Conservation (phyloP, 2,888 invertebrate species). For the Agonopterix subpropinquella region DNA sequence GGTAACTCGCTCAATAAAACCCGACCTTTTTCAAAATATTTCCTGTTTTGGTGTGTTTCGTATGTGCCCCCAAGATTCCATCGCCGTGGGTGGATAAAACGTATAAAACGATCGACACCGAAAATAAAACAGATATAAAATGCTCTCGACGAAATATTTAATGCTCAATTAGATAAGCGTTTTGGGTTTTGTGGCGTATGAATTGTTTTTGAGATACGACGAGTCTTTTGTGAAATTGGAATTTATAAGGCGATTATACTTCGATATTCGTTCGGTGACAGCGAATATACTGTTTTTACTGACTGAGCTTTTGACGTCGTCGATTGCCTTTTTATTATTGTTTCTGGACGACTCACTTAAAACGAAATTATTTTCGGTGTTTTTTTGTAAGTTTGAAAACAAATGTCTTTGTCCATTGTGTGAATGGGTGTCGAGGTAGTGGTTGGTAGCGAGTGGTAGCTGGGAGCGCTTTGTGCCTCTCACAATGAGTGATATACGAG, state of each 20-base stretch:
- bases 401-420: slow-evolving; percentile 64
- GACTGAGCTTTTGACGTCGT: slow-evolving; percentile 23
- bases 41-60: slow-evolving; percentile 67
- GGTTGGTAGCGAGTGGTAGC: slow-evolving; percentile 63
- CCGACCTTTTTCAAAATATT: slow-evolving; percentile 65
- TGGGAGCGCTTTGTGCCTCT: slow-evolving; percentile 58
- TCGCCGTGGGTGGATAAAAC: slow-evolving; percentile 71
- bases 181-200: slow-evolving; percentile 68
- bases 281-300: slow-evolving; percentile 33
- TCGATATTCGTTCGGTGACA: slow-evolving; percentile 25
- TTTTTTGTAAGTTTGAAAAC: slow-evolving; percentile 66
- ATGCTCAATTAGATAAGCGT: slow-evolving; percentile 74
- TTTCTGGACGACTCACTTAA: slow-evolving; percentile 55
- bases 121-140: slow-evolving; percentile 72
- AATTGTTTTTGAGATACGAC: slow-evolving; percentile 61
- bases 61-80: slow-evolving; percentile 59
- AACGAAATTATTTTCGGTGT: slow-evolving; percentile 59
- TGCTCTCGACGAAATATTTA: slow-evolving; percentile 72
- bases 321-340: slow-evolving; percentile 47
- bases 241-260: slow-evolving; percentile 32
- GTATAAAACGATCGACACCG: slow-evolving; percentile 62
- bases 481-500: slow-evolving; percentile 75
- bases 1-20: slow-evolving; percentile 71
- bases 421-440: slow-evolving; percentile 53
- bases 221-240: slow-evolving; percentile 52